Conservation (phyloP, 2,797 vertebrate genomes). For the Xiphorhynchus erythropygius region DNA sequence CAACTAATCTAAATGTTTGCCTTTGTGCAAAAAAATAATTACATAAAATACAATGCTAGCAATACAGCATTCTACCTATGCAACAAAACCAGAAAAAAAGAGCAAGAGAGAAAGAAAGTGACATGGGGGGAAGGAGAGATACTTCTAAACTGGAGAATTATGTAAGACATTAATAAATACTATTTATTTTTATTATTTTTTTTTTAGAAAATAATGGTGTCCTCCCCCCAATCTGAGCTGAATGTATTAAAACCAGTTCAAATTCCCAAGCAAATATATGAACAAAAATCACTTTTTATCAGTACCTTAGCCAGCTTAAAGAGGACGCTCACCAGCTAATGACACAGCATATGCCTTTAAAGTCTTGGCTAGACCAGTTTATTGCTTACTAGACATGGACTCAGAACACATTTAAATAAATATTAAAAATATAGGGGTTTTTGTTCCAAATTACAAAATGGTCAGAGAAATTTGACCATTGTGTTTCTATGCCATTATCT, state of each 20-base stretch:
- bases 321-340: conserved; percentile 87
- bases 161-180: conserved; percentile 85
- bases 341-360: conserved; percentile 63
- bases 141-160: conserved; percentile 77
- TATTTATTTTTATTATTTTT: conserved; percentile 68
- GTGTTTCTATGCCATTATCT: conserved; percentile 69
- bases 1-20: conserved; percentile 84
- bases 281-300: conserved; percentile 78
- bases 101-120: conserved; percentile 43
- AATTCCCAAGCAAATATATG: conserved; percentile 75
- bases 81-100: conserved; percentile 58
- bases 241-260: conserved; percentile 77
- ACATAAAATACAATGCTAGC: conserved; percentile 80
- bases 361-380: conserved; percentile 73
- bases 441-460: conserved; percentile 76
- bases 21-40: conserved; percentile 82
- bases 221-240: conserved; percentile 73
- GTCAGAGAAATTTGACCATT: conserved; percentile 74
- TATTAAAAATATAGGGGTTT: conserved; percentile 71
- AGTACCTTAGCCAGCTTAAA: conserved; percentile 85
- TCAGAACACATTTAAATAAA: conserved; percentile 77
- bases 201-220: conserved; percentile 71
- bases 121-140: conserved; percentile 70
- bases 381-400: conserved; percentile 75
- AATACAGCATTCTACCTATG: conserved; percentile 82